Evolutionary conservation across 2,888 invertebrate species (phyloP).

Genomic region (Monochamus alternatus): DNA sequence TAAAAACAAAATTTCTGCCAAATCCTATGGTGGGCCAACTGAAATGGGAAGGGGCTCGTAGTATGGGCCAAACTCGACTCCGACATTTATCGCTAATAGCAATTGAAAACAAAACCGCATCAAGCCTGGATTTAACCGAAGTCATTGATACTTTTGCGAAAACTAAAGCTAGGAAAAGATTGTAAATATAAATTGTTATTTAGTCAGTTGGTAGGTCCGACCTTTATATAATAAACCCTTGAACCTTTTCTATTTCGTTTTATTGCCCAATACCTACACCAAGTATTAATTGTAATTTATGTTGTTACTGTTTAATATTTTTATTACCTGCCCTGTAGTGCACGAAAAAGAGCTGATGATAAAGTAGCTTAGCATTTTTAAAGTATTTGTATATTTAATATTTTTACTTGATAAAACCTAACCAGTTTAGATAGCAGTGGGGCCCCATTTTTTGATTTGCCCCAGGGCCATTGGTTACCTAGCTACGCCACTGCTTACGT

Average conservation of each 20-base stretch:
- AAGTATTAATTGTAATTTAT: conserved; percentile 37
- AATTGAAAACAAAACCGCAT: conserved; percentile 38
- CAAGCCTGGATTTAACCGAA: conserved; percentile 13
- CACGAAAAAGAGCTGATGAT: conserved; percentile 22
- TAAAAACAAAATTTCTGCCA: too few relatives aligned
- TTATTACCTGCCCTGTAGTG: conserved; percentile 32
- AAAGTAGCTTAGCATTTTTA: conserved; percentile 29
- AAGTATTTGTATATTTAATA: conserved; percentile 4
- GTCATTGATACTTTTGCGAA: conserved; percentile 40
- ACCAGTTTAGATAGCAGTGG: conserved; percentile 18
- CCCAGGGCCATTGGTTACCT: conserved; percentile 21
- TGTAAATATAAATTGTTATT: conserved; percentile 31
- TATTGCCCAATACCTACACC: conserved; percentile 32
- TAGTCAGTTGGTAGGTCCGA: conserved; percentile 32
- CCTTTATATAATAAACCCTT: conserved; percentile 33
- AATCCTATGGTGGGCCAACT: too few relatives aligned
- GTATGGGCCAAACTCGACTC: conserved; percentile 56
- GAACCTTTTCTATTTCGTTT: conserved; percentile 35
- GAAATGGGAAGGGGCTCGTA: too few relatives aligned
- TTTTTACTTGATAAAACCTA: conserved; percentile 8
- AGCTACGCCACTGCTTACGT: conserved; percentile 27
- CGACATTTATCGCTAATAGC: conserved; percentile 46
- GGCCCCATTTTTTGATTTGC: conserved; percentile 20
- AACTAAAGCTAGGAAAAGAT: conserved; percentile 16
- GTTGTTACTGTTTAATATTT: conserved; percentile 36